These are phyloP conservation scores for Nymphalis io DNA, from an alignment of 1,140 invertebrate species.

Conservation along the genomic window DNA sequence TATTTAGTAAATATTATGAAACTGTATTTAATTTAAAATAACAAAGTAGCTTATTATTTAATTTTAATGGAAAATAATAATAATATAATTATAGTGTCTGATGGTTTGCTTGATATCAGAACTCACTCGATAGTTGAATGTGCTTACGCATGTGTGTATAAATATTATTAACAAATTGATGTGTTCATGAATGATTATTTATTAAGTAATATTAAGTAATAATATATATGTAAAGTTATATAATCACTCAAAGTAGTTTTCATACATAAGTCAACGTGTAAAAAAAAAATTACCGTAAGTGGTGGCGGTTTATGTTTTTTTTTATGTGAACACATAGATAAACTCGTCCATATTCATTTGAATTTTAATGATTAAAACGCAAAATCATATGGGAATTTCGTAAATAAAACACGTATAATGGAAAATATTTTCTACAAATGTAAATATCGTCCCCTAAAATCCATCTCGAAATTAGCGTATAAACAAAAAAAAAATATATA, in stretches of 20 bases:
- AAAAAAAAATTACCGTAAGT: neutral
- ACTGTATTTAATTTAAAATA: no score
- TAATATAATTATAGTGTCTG: no score
- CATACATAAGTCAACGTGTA: no score
- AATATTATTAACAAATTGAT: no score
- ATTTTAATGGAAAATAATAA: no score
- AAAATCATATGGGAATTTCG: constrained; percentile 27
- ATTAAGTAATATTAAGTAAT: neutral
- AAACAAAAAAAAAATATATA: constrained; percentile 28
- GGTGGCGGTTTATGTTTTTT: neutral
- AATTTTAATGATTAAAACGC: constrained; percentile 19
- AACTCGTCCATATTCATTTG: neutral
- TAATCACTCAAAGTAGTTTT: no score
- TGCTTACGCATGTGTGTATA: no score
- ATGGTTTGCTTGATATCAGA: no score
- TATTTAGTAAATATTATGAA: no score
- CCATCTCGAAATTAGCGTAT: constrained; percentile 40
- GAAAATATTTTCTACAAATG: constrained; percentile 36
- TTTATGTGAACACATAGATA: neutral
- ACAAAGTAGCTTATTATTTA: no score
- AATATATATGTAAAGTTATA: neutral
- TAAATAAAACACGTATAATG: constrained; percentile 37
- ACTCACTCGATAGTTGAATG: no score
- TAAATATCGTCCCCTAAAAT: constrained; percentile 30
- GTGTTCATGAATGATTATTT: no score